Conservation (phyloP, 2,888 invertebrate genomes). For the Melolontha melolontha region DNA sequence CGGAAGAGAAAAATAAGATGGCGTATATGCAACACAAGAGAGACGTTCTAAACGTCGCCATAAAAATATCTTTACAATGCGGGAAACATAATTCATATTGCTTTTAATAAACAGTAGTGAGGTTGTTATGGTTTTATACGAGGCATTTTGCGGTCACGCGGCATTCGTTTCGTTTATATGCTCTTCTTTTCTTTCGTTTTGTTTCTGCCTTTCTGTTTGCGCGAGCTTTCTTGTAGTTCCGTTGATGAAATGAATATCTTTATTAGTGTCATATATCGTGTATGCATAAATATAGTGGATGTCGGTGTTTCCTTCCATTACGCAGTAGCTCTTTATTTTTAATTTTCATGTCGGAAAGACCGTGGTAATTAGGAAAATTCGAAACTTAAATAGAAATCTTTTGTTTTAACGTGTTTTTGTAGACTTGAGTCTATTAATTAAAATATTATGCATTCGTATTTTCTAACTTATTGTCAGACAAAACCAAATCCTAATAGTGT, state of each 20-base stretch:
- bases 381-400: no score
- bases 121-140: slow-evolving; percentile 55
- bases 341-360: no score
- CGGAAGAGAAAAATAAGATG: slow-evolving; percentile 9
- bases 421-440: no score
- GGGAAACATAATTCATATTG: slow-evolving; percentile 56
- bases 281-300: no score
- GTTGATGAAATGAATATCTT: slow-evolving; percentile 11
- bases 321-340: no score
- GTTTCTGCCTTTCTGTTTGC: slow-evolving; percentile 13
- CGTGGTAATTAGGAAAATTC: no score
- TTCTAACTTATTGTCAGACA: no score
- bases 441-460: no score
- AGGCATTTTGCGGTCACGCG: slow-evolving; percentile 49
- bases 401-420: no score
- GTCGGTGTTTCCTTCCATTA: no score
- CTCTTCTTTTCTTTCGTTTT: slow-evolving; percentile 7
- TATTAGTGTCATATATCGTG: slow-evolving; percentile 14
- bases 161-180: slow-evolving; percentile 28
- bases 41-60: slow-evolving; percentile 37
- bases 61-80: slow-evolving; percentile 55
- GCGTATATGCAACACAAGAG: not conserved
- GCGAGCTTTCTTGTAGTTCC: slow-evolving; percentile 22
- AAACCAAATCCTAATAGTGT: no score
- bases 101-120: slow-evolving; percentile 55